Evolutionary conservation across 2,797 vertebrate species (phyloP).

Genomic region (Pitangus sulphuratus): DNA sequence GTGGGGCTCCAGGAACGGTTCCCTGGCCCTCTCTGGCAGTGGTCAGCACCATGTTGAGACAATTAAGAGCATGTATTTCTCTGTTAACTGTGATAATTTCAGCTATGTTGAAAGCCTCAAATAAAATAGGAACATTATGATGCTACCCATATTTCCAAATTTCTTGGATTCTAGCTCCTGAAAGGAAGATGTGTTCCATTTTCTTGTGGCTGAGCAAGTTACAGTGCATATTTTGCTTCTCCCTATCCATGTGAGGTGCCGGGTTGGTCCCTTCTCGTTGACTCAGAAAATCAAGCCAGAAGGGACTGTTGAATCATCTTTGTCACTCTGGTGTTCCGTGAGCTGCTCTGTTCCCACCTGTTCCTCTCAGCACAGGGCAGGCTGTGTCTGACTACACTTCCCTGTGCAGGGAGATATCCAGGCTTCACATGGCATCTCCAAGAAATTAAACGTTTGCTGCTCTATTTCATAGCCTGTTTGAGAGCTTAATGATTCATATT

Average conservation of each 20-base stretch:
- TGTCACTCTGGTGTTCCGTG: accelerated
- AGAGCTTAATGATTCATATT: constrained; percentile 24
- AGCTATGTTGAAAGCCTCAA: neutral
- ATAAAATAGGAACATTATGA: accelerated
- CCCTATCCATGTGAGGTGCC: accelerated
- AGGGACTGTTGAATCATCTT: neutral
- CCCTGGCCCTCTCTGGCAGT: accelerated
- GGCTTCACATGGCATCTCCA: neutral
- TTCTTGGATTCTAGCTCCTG: neutral
- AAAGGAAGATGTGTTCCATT: neutral
- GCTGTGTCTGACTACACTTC: neutral
- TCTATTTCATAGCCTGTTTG: neutral
- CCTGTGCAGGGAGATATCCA: neutral
- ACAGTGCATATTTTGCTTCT: accelerated
- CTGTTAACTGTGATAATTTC: neutral
- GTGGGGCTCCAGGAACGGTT: neutral
- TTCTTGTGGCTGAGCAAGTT: neutral
- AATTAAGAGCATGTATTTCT: neutral
- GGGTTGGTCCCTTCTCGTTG: accelerated
- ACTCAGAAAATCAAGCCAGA: neutral
- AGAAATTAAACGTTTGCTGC: neutral
- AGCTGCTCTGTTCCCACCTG: neutral
- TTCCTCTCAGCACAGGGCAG: neutral
- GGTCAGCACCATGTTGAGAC: accelerated
- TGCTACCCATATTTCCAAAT: neutral